Percentiles rank a stretch among this genome's conserved stretches.
Evolutionary conservation across 2,888 invertebrate species (phyloP).

Genomic region (Amorpha juglandis): DNA sequence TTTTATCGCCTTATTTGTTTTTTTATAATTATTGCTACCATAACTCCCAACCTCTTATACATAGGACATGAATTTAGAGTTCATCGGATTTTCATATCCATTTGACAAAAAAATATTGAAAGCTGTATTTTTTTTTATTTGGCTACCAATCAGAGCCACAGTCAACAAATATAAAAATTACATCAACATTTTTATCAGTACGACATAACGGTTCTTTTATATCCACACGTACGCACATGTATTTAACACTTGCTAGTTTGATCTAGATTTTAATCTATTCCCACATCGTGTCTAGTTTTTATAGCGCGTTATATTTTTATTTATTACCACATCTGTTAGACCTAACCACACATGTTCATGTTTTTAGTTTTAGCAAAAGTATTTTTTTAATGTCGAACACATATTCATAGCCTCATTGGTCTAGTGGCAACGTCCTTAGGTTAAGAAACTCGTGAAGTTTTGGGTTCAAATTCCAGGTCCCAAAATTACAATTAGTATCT

Average conservation of each 20-base stretch:
- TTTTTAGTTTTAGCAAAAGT: not conserved
- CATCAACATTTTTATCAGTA: not conserved
- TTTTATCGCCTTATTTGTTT: too few species aligned
- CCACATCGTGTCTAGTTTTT: conserved; percentile 33
- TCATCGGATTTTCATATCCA: too few species aligned
- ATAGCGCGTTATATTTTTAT: conserved; percentile 17
- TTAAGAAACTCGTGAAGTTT: too few species aligned
- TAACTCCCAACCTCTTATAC: too few species aligned
- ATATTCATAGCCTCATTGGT: not conserved
- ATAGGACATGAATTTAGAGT: too few species aligned
- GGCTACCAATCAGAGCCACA: not conserved
- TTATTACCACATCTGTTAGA: conserved; percentile 13
- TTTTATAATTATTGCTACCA: too few species aligned
- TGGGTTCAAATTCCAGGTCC: too few species aligned
- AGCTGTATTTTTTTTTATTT: not conserved
- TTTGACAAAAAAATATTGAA: too few species aligned
- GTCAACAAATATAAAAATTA: not conserved
- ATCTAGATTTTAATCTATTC: conserved; percentile 31
- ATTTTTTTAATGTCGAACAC: too few species aligned
- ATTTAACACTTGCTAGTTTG: conserved; percentile 4
- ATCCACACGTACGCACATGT: not conserved
- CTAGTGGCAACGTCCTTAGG: too few species aligned
- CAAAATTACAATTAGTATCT: too few species aligned
- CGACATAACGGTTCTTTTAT: conserved; percentile 1
- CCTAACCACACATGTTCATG: conserved; percentile 8